These are phyloP conservation scores for Neomicropteryx cornuta DNA, from an alignment of 1,140 invertebrate genomes.

Conservation along the genomic window DNA sequence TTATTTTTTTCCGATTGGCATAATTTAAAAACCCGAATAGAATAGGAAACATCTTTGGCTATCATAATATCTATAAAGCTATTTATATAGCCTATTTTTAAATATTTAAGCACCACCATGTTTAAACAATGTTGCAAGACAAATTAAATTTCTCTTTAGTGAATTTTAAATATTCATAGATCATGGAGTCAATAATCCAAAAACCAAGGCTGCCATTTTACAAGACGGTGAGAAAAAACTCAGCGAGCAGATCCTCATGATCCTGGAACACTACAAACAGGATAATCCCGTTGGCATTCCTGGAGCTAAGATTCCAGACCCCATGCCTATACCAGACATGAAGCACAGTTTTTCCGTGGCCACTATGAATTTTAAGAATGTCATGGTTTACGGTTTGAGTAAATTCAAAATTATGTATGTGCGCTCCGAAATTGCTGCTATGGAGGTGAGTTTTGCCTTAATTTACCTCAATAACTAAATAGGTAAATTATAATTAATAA, in stretches of 20 bases:
- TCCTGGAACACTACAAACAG: conserved; percentile 75
- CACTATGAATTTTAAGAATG: conserved; percentile 58
- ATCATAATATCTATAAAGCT: too few species aligned
- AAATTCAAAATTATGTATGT: conserved; percentile 64
- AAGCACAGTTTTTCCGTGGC: conserved; percentile 58
- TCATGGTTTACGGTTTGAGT: conserved; percentile 60
- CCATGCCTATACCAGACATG: conserved; percentile 66
- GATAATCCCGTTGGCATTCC: conserved; percentile 67
- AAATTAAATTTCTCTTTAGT: too few species aligned
- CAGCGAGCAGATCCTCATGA: conserved; percentile 54
- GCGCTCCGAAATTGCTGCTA: conserved; percentile 49
- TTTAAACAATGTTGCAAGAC: too few species aligned
- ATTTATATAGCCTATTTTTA: too few species aligned
- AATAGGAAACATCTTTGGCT: too few species aligned
- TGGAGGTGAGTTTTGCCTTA: conserved; percentile 42
- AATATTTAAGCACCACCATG: too few species aligned
- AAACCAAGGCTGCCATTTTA: neutral
- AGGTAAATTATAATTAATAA: too few species aligned
- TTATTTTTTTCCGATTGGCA: too few species aligned
- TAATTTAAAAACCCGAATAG: too few species aligned
- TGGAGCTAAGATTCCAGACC: conserved; percentile 63
- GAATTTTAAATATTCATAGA: too few species aligned
- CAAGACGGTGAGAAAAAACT: conserved; percentile 48
- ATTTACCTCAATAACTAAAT: too few species aligned
- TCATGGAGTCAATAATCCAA: neutral